These are phyloP conservation scores for Bilobella aurantiaca DNA, from an alignment of 1,140 invertebrate species.

Conservation along the genomic window DNA sequence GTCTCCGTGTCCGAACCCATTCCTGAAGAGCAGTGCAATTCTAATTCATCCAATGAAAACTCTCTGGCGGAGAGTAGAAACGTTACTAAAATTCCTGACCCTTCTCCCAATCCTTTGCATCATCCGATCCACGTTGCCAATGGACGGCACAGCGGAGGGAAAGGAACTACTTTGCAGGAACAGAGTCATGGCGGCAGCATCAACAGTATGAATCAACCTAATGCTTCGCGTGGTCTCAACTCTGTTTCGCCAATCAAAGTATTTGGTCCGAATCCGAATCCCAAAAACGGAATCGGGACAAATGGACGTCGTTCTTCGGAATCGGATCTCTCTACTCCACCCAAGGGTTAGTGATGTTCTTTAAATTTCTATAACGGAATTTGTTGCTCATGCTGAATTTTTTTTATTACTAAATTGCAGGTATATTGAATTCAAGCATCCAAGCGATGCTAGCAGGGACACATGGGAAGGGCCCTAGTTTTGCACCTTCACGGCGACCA, in stretches of 20 bases:
- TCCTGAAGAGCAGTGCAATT: conserved; percentile 15
- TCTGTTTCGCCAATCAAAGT: neutral
- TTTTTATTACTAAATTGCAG: neutral
- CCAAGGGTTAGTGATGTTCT: conserved; percentile 60
- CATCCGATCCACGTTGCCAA: neutral
- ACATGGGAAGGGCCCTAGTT: conserved; percentile 16
- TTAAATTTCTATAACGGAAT: no score
- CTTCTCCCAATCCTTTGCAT: no score
- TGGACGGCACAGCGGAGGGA: neutral
- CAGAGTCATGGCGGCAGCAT: neutral
- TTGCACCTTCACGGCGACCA: conserved; percentile 1
- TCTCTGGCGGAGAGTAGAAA: conserved; percentile 7
- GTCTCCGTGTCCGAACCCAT: conserved; percentile 9
- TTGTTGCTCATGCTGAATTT: neutral
- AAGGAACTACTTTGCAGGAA: no score
- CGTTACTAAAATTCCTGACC: neutral
- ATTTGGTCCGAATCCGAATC: neutral
- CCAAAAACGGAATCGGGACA: neutral
- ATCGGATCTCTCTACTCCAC: conserved; percentile 81
- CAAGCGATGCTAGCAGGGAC: conserved; percentile 3
- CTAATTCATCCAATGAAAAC: conserved; percentile 10
- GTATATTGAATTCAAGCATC: conserved; percentile 8
- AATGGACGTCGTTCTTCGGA: conserved; percentile 69
- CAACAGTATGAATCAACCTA: neutral
- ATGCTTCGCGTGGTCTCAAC: neutral